These are phyloP conservation scores for Drosophila sulfurigaster DNA, from an alignment of 1,140 invertebrate genomes.

Conservation along the genomic window DNA sequence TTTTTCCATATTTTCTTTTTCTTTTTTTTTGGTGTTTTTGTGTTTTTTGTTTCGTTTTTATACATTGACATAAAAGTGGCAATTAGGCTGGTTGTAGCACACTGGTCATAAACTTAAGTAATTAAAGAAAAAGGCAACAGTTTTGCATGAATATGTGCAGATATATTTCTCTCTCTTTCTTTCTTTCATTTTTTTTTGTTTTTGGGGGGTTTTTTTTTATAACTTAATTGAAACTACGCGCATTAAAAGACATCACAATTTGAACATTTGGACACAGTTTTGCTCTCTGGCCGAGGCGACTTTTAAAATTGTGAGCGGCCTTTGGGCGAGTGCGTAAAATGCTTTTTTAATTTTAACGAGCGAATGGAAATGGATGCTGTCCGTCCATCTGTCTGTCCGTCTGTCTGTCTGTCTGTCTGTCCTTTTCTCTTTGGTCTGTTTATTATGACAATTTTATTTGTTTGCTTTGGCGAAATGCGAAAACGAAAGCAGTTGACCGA, in stretches of 20 bases:
- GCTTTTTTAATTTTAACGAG: slow-evolving; percentile 78
- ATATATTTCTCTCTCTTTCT: neutral
- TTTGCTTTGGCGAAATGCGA: slow-evolving; percentile 62
- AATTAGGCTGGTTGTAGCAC: slow-evolving; percentile 55
- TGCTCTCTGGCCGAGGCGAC: slow-evolving; percentile 26
- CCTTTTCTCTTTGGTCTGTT: slow-evolving; percentile 39
- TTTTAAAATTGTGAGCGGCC: slow-evolving; percentile 40
- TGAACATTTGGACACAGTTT: slow-evolving; percentile 49
- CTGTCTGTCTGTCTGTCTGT: neutral
- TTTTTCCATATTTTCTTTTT: slow-evolving; percentile 20
- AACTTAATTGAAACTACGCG: slow-evolving; percentile 76
- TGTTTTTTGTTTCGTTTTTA: slow-evolving; percentile 25
- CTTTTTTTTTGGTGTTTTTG: slow-evolving; percentile 12
- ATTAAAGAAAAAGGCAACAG: slow-evolving; percentile 70
- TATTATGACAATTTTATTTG: slow-evolving; percentile 82
- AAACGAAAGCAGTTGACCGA: slow-evolving; percentile 60
- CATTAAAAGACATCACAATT: slow-evolving; percentile 63
- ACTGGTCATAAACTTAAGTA: slow-evolving; percentile 70
- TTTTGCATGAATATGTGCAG: slow-evolving; percentile 50
- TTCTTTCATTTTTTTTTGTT: neutral
- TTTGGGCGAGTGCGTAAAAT: slow-evolving; percentile 57
- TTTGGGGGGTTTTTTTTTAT: slow-evolving; percentile 47
- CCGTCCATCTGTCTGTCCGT: neutral
- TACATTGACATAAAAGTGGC: slow-evolving; percentile 72
- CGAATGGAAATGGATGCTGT: slow-evolving; percentile 52